phyloP scores from a whole-genome alignment of 1,140 invertebrate species.

The Solenopsis invicta region DNA sequence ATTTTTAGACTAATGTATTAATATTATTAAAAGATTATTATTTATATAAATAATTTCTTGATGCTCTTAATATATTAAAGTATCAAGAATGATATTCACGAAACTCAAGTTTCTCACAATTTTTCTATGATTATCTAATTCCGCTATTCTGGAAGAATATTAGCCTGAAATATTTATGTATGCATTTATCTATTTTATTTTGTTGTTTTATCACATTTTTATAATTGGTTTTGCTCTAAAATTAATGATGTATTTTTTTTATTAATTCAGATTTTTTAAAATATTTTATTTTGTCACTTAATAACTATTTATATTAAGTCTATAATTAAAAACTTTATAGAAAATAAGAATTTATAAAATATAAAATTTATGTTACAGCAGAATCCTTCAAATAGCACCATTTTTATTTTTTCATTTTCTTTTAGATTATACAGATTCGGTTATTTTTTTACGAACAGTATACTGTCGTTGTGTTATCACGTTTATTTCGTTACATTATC shows the following conservation, averaged over 20 bases:
- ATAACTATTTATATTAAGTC: neutral
- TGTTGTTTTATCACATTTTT: neutral
- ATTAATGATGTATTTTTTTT: neutral
- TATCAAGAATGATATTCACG: neutral
- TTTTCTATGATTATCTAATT: neutral
- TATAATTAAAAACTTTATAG: neutral
- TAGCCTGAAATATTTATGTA: neutral
- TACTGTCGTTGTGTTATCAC: neutral
- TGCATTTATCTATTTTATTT: neutral
- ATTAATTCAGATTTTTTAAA: neutral
- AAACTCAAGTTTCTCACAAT: neutral
- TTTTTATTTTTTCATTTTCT: neutral
- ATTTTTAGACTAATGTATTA: neutral
- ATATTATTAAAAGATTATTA: neutral
- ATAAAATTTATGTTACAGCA: neutral
- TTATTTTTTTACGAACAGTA: neutral
- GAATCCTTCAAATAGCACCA: neutral
- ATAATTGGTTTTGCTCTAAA: neutral
- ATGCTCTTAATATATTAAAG: neutral
- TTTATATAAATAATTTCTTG: neutral
- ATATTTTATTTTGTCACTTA: neutral
- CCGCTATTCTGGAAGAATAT: neutral
- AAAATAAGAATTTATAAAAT: neutral
- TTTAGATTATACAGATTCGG: neutral
- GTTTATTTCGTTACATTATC: conserved; percentile 5